Conservation (phyloP, 2,888 invertebrate genomes). For the Hermodice carunculata region DNA sequence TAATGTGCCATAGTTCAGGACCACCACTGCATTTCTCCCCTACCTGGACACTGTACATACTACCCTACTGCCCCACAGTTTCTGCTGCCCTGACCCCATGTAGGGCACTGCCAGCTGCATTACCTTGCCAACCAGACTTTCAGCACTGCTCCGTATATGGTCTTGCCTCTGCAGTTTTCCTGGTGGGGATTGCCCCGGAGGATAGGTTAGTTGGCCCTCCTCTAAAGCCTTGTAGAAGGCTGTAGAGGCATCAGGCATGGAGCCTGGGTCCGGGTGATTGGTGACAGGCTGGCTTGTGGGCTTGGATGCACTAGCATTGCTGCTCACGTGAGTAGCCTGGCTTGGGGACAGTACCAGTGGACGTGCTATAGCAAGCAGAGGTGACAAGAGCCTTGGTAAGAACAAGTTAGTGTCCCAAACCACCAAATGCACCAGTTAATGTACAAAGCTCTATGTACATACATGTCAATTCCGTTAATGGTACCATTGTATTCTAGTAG, state of each 20-base stretch:
- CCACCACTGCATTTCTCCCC: too few species aligned
- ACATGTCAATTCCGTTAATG: too few species aligned
- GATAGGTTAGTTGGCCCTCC: constrained; percentile 34
- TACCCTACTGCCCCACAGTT: too few species aligned
- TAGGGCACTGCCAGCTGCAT: constrained; percentile 1
- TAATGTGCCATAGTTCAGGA: too few species aligned
- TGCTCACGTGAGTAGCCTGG: constrained; percentile 7
- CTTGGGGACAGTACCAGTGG: constrained; percentile 33
- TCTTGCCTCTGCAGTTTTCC: constrained; percentile 4
- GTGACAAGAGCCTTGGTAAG: too few species aligned
- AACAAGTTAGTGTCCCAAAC: too few species aligned
- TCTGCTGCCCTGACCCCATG: too few species aligned
- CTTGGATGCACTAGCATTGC: background rate
- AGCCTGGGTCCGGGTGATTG: constrained; percentile 36
- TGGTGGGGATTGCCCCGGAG: constrained; percentile 8
- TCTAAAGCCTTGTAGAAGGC: constrained; percentile 47
- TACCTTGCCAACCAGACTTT: constrained; percentile 94
- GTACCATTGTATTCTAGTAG: too few species aligned
- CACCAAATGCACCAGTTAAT: too few species aligned
- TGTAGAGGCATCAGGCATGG: constrained; percentile 39
- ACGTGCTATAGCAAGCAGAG: constrained; percentile 33
- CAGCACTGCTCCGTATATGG: constrained; percentile 81
- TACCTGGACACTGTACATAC: too few species aligned
- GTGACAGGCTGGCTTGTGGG: background rate
- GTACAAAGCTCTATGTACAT: too few species aligned